phyloP scores from a whole-genome alignment of 2,888 invertebrate genomes.

The Drosophila putrida region DNA sequence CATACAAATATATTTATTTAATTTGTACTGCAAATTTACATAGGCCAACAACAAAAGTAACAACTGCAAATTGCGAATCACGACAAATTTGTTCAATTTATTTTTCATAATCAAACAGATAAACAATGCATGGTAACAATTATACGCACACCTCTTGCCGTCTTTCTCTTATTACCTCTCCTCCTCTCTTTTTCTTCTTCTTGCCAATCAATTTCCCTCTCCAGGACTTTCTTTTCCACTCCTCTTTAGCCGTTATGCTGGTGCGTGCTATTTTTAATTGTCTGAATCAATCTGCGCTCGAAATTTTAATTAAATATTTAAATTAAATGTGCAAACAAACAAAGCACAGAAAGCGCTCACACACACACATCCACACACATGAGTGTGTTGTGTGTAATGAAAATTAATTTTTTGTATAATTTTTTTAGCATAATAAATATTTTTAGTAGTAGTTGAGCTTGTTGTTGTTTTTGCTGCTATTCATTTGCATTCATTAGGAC shows the following conservation, averaged over 20 bases:
- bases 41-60: constrained; percentile 2
- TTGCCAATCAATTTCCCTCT: constrained; percentile 1
- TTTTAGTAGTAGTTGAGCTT: constrained; percentile 53
- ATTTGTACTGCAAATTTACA: constrained; percentile 49
- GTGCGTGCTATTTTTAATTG: constrained; percentile 71
- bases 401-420: constrained; percentile 54
- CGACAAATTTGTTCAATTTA: constrained; percentile 55
- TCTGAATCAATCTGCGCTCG: constrained; percentile 77
- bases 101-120: constrained; percentile 49
- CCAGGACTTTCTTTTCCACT: too few relatives aligned
- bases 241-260: constrained; percentile 15
- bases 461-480: constrained; percentile 61
- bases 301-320: constrained; percentile 80
- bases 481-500: constrained; percentile 78
- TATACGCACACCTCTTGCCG: background rate
- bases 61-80: constrained; percentile 5
- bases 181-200: too few relatives aligned
- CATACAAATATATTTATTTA: constrained; percentile 38
- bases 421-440: constrained; percentile 69
- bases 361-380: constrained; percentile 22
- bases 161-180: background rate
- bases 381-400: constrained; percentile 42
- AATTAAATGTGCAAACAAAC: constrained; percentile 72
- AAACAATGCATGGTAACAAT: constrained; percentile 17
- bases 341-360: constrained; percentile 31